Evolutionary conservation across 2,888 invertebrate species (phyloP), one percentile per base, ranked within the genome.

Genomic region (Lymantria dispar): DNA sequence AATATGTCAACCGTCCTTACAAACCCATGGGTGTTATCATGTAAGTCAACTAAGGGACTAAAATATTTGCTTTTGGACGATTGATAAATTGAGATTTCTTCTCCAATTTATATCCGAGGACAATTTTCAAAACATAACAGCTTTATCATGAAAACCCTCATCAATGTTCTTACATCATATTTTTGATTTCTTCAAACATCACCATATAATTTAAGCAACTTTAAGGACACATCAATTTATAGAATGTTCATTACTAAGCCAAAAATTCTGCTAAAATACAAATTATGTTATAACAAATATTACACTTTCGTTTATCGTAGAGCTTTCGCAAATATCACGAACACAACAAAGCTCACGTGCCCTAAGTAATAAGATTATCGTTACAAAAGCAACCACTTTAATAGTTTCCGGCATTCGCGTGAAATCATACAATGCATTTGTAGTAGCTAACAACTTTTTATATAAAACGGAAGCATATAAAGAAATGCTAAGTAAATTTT

Each of bases 291-390:
- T 5, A 22, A 22, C 8, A 37, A 13, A 12, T 2, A 45, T 15
- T 37, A 45, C n/a, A 59, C 55, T 53, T 58, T 67, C 51, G 61
- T 58, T 82, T 80, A 87, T 87, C 87, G 82, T 73, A 59, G 44
- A 72, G 65, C 71, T 75, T 76, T 74, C 64, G 76, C 80, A 78
- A 83, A 80, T 70, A 80, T 79, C 89, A 89, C 89, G 89, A 79
- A 80, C 82, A 53, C 63, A 73, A 81, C 74, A 75, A 79, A 74
- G 80, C 80, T 79, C 90, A 89, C 89, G 90, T 88, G 89, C 87
- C 82, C 73, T 62, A 50, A 63, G 74, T 78, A 83, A 88, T 76
- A 80, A 80, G 86, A 85, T 87, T 86, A 87, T 58, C 61, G 54
- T 66, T 64, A 83, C 76, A 84, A 83, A 38, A 78, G 74, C 75